Evolutionary conservation across 2,113 vertebrate genomes (phyloP), one percentile per base, ranked within the genome.

Genomic region (Odocoileus virginianus): DNA sequence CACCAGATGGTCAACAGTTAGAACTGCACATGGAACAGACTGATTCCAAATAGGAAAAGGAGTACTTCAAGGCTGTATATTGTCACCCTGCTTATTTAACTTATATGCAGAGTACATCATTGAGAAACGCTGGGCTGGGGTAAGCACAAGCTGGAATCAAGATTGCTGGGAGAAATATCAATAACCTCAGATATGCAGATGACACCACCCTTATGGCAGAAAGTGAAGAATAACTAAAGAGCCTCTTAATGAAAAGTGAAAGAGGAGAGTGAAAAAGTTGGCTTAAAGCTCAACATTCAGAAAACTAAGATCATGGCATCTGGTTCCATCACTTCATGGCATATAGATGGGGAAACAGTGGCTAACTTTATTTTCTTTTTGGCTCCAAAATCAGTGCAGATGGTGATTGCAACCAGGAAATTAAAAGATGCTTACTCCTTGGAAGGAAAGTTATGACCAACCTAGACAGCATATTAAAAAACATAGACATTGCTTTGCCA

Each of bases 71-170:
- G 61, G 33, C 33, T 67, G 33, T 67, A n/a, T 67, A 2, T 19
- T n/a, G 33, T 67, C 33, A 67, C 33, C 16, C 16, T 67, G 33
- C 33, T n/a, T n/a, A n/a, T 67, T 67, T 67, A 19, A 67, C 33
- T 67, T 67, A 4, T 64, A n/a, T 67, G 16, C 61, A n/a, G 4
- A n/a, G 8, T n/a, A 67, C 4, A n/a, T 67, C 7, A 19, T n/a
- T n/a, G 61, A n/a, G 61, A 67, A 67, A 67, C 0, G 0, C 61
- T 67, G 4, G 4, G 0, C 33, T n/a, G 33, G 8, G 9, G 7
- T 2, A 67, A 67, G 15, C 16, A n/a, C 64, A n/a, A 67, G 4
- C 16, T 19, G 64, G 16, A 19, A 67, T 67, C 16, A 67, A 67
- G 33, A 19, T 67, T 19, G 7, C 16, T 0, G 7, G 16, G 16